Percentiles rank a stretch among this genome's conserved stretches.
phyloP scores from a whole-genome alignment of 2,888 invertebrate genomes.

The Nemotelus nigrinus region DNA sequence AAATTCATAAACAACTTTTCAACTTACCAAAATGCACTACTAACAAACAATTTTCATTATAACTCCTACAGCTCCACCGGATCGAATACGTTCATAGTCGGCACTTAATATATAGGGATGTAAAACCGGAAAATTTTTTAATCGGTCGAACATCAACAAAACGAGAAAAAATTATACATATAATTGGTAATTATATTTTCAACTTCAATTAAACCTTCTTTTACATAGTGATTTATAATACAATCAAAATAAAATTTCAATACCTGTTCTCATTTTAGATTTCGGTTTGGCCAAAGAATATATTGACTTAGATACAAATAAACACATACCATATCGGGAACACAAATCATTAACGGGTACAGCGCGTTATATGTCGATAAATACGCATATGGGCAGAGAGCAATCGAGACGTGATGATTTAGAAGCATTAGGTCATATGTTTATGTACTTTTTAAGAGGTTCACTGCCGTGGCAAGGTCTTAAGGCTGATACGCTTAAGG shows the following conservation, averaged over 20 bases:
- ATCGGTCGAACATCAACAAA: constrained; percentile 97
- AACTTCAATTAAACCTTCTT: background rate
- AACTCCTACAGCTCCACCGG: constrained; percentile 82
- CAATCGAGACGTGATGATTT: constrained; percentile 99
- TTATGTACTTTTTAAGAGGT: constrained; percentile 99
- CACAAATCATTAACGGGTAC: constrained; percentile 99
- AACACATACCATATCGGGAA: constrained; percentile 99
- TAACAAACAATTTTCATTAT: too few species aligned
- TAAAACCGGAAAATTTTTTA: constrained; percentile 99
- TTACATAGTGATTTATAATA: constrained; percentile 5
- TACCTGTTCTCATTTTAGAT: constrained; percentile 71
- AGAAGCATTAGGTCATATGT: constrained; percentile 99
- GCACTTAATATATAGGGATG: constrained; percentile 98
- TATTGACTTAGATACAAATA: constrained; percentile 99
- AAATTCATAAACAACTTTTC: too few species aligned
- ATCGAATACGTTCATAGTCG: constrained; percentile 99
- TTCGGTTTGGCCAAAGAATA: constrained; percentile 99
- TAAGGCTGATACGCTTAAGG: constrained; percentile 99
- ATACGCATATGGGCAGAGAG: constrained; percentile 99
- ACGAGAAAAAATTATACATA: constrained; percentile 98
- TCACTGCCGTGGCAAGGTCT: constrained; percentile 99
- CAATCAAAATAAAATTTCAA: background rate
- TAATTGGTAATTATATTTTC: constrained; percentile 76
- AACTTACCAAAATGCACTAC: too few species aligned
- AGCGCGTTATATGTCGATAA: constrained; percentile 99